Evolutionary conservation across 2,797 vertebrate species (phyloP), one percentile per base, ranked within the genome.

Genomic region (Propithecus deckenii): DNA sequence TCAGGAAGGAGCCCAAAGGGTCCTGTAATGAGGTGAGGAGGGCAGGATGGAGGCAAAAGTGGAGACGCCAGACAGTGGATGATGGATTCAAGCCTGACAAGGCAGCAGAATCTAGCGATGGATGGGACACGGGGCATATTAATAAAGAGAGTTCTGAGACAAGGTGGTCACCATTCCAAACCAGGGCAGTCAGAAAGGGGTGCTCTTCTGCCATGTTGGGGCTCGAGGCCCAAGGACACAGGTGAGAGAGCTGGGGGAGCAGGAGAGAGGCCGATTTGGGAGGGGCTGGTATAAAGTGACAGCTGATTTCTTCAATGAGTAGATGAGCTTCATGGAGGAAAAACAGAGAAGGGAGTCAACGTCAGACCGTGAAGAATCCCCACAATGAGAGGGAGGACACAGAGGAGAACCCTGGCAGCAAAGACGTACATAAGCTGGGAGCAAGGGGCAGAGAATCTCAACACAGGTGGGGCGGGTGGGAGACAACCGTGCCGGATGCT

Each of bases 401-500:
- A 9, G 43, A 67, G 22, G 63, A 61, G 8, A 69, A 48, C 4
- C 1, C 38, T 2, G 17, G 41, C 5, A 55, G 12, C 14, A 20
- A 13, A 65, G 65, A 43, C 2, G 22, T 55, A 8, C 3, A 35
- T 0, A 12, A 41, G 32, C 15, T 11, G 2, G 18, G 5, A 4
- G 25, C 13, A 9, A 30, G 30, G 61, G 52, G 52, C 32, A 59
- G 72, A 71, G 28, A 23, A 1, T 17, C 12, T 48, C 20, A 10
- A 75, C 32, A 18, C 32, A 18, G 63, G 32, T n/a, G 17, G 17
- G 63, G 63, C 4, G 72, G 76, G 10, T 11, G 23, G 15, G 4
- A 0, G 61, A 25, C 20, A 17, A 7, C 25, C 0, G 1, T 2
- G 6, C 48, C 6, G 2, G 75, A 43, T 12, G 52, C 8, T 59